A percentile compares a stretch with the other conserved stretches of the same genome.
Evolutionary conservation across 2,113 vertebrate genomes (phyloP).

Genomic region (Apteryx mantelli): DNA sequence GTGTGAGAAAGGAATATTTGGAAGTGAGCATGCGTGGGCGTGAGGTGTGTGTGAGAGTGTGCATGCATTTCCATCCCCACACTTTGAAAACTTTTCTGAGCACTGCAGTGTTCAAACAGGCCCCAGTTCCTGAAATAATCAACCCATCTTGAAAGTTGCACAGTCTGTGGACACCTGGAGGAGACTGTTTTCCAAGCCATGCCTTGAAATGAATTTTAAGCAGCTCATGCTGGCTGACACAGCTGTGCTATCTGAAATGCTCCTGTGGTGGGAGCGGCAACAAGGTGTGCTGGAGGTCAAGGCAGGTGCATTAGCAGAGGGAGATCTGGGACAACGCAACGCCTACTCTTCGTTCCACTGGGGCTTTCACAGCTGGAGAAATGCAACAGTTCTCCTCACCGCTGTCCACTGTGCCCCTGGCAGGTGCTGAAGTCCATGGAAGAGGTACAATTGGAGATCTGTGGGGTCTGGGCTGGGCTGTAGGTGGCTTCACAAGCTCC

Average conservation of each 20-base stretch:
- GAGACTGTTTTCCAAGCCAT: background rate
- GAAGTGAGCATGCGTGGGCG: background rate
- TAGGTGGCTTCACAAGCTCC: background rate
- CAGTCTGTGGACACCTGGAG: background rate
- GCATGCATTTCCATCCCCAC: conserved; percentile 34
- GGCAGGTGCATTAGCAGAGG: background rate
- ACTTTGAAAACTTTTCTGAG: background rate
- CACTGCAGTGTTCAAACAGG: background rate
- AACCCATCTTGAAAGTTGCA: rapidly evolving
- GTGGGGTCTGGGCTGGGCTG: rapidly evolving
- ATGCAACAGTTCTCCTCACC: background rate
- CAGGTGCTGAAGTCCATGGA: rapidly evolving
- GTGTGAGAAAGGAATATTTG: conserved; percentile 47
- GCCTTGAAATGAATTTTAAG: rapidly evolving
- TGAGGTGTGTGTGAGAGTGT: conserved; percentile 59
- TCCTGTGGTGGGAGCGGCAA: background rate
- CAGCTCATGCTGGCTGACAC: rapidly evolving
- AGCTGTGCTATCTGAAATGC: background rate
- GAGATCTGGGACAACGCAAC: background rate
- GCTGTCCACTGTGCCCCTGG: rapidly evolving
- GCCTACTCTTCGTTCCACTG: rapidly evolving
- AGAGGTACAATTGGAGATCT: rapidly evolving
- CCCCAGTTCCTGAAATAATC: background rate
- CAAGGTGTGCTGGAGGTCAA: background rate
- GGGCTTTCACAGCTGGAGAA: background rate